Conservation (phyloP, 2,113 vertebrate species). For the Echinops telfairi region DNA sequence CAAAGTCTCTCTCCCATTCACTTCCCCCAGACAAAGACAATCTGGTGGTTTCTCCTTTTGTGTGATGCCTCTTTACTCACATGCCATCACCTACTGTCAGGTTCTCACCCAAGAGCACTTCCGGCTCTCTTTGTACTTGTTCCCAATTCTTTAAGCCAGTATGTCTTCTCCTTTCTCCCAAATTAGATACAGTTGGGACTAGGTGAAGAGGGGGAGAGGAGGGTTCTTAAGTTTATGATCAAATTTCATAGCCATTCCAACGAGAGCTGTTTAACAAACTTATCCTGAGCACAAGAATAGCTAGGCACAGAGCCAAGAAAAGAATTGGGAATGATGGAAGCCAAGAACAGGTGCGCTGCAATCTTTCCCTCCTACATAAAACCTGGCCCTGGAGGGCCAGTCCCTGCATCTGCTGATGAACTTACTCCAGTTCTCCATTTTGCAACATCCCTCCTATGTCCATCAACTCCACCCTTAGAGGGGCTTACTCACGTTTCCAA, state of each 20-base stretch:
- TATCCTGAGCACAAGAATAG: slow-evolving; percentile 72
- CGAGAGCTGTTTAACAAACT: slow-evolving; percentile 74
- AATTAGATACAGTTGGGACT: slow-evolving; percentile 61
- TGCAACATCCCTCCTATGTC: slow-evolving; percentile 12
- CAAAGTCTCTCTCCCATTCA: slow-evolving; percentile 48
- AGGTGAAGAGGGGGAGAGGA: slow-evolving; percentile 33
- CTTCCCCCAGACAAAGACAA: slow-evolving; percentile 34
- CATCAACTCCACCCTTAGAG: neutral
- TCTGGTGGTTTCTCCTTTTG: slow-evolving; percentile 12
- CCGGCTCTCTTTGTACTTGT: slow-evolving; percentile 58
- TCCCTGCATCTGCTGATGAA: slow-evolving; percentile 42
- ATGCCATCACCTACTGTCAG: slow-evolving; percentile 48
- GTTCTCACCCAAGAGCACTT: slow-evolving; percentile 46
- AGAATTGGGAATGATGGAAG: slow-evolving; percentile 71
- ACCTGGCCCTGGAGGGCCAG: slow-evolving; percentile 63
- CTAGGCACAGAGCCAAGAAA: slow-evolving; percentile 76
- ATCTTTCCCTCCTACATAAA: slow-evolving; percentile 78
- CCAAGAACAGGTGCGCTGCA: slow-evolving; percentile 80
- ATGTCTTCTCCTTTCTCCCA: slow-evolving; percentile 57
- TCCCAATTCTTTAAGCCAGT: slow-evolving; percentile 51
- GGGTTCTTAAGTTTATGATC: slow-evolving; percentile 61
- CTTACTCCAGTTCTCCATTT: slow-evolving; percentile 65
- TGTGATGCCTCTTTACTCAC: slow-evolving; percentile 26
- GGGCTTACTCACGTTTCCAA: slow-evolving; percentile 34
- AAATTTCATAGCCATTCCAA: slow-evolving; percentile 76